phyloP scores from a whole-genome alignment of 2,797 vertebrate genomes.

The Alosa sapidissima region DNA sequence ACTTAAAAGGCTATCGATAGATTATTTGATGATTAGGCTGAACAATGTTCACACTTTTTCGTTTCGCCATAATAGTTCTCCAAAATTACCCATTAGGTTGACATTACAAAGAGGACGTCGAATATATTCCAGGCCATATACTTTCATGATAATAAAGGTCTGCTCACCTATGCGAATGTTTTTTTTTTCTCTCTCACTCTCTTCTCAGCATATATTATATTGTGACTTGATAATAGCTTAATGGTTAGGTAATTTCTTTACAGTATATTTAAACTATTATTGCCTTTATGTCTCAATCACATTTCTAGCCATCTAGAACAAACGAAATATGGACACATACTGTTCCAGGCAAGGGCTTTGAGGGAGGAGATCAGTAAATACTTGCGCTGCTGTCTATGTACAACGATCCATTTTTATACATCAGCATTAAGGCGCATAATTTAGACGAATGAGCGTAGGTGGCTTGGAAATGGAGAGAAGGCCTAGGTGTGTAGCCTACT shows the following conservation, averaged over 20 bases:
- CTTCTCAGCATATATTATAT: no score
- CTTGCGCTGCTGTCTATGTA: not conserved
- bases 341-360: not conserved
- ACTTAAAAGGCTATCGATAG: not conserved
- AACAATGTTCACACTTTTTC: not conserved
- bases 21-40: not conserved
- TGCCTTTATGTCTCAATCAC: not conserved
- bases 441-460: not conserved
- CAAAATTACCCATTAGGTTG: not conserved
- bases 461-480: not conserved
- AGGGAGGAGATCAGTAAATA: not conserved
- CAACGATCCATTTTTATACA: slow-evolving; percentile 9
- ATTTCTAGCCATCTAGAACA: not conserved
- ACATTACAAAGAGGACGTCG: not conserved
- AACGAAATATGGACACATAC: not conserved
- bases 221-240: no score
- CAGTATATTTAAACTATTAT: no score
- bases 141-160: not conserved
- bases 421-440: slow-evolving; percentile 4
- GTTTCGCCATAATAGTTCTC: not conserved
- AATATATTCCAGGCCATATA: not conserved
- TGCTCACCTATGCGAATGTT: not conserved
- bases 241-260: no score
- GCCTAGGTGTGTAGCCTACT: not conserved
- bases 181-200: not conserved